Base-by-base conservation (phyloP, 2,797 vertebrate genomes). In the Netta rufina region DNA sequence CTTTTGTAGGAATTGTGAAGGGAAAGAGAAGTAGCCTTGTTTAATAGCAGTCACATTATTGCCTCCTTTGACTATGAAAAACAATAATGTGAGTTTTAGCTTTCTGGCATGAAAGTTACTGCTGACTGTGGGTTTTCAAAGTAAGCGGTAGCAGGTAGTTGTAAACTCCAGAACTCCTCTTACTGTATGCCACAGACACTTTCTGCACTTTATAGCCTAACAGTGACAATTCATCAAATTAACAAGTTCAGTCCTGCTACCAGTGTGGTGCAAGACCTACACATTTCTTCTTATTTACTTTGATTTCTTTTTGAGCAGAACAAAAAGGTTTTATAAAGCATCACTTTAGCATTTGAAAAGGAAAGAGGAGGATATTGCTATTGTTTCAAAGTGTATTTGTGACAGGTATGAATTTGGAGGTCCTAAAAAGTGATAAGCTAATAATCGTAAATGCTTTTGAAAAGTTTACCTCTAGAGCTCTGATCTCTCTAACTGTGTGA, bases 301-400 rank as follows among this genome's bases (percentile, higher is more conserved):
- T 58, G 58, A 51, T 90, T 92, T 82, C 27, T 70, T 88, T 87
- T 60, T 77, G 28, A 69, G 41, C n/a, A 79, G 69, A 87, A 49
- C 11, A 65, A 83, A 91, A 64, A 30, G 1, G 0, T 3, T 49
- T 87, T 89, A 47, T 71, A 6, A 74, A 84, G 13, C 22, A 32
- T 61, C 19, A 10, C 22, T 77, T 90, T 2, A 71, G 33, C 27
- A 54, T 28, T 71, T 74, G 28, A 73, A 47, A 87, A 60, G 30
- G 71, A 73, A 77, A 83, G 62, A 70, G 27, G 53, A 70, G 15
- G 27, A 3, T 28, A 33, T 65, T 74, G 16, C 49, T 77, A 92
- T 77, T 69, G 32, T 91, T 95, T 92, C 75, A 75, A 77, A 77
- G 16, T 51, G 21, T 67, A 8, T 82, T 94, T 92, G 43, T 77